Conservation (phyloP, 2,888 invertebrate species). For the Perithous albicinctus region DNA sequence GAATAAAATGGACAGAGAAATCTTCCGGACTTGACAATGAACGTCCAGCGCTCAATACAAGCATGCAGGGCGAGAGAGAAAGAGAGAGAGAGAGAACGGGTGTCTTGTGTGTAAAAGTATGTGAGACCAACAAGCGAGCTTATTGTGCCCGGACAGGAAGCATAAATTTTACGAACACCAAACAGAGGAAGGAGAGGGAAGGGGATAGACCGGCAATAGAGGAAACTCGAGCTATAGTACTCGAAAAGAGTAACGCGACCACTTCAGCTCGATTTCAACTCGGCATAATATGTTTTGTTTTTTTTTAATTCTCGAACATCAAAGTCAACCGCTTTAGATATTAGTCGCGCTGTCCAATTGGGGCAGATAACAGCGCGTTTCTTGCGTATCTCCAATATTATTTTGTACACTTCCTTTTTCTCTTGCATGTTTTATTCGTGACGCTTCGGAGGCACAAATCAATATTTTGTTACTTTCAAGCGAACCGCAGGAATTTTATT, state of each 20-base stretch:
- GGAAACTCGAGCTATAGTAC: slow-evolving; percentile 49
- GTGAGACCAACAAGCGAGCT: slow-evolving; percentile 58
- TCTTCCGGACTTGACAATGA: not conserved
- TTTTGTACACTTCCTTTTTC: slow-evolving; percentile 3
- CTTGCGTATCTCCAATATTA: slow-evolving; percentile 23
- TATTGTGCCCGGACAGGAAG: slow-evolving; percentile 80
- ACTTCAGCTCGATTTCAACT: slow-evolving; percentile 34
- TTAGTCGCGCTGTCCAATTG: slow-evolving; percentile 72
- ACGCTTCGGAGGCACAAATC: not conserved
- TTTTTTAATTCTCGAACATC: slow-evolving; percentile 55
- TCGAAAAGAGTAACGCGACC: slow-evolving; percentile 27
- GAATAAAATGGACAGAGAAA: not conserved
- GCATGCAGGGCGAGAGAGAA: not conserved
- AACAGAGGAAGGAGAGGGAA: slow-evolving; percentile 70
- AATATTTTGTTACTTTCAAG: not conserved
- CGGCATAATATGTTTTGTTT: slow-evolving; percentile 25
- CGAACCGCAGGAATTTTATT: slow-evolving; percentile 25
- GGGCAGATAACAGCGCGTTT: slow-evolving; percentile 65
- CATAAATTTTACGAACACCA: slow-evolving; percentile 82
- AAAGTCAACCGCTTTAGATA: slow-evolving; percentile 71
- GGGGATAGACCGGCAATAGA: slow-evolving; percentile 26
- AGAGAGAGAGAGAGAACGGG: not conserved
- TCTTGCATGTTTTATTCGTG: not conserved
- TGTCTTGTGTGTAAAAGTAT: slow-evolving; percentile 46
- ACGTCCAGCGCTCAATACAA: not conserved